Conservation (phyloP, 1,140 invertebrate species). For the Armadillidium nasatum region DNA sequence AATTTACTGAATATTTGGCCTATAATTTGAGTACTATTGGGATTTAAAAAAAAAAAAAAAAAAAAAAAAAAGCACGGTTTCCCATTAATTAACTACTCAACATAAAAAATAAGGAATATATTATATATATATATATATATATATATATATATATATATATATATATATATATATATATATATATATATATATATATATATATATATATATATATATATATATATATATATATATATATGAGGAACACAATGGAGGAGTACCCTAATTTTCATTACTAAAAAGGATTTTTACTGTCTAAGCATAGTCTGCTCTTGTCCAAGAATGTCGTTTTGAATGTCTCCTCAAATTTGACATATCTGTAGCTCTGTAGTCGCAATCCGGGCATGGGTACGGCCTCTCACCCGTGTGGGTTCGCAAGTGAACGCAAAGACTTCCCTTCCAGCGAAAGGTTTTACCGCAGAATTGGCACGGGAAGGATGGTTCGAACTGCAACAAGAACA, state of each 20-base stretch:
- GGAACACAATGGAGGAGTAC: neutral
- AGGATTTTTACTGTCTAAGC: neutral
- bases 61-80: too few species aligned
- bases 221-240: neutral
- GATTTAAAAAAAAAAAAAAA: too few species aligned
- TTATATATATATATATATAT: neutral
- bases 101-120: too few species aligned
- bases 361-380: constrained; percentile 61
- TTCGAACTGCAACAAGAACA: neutral
- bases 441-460: constrained; percentile 62
- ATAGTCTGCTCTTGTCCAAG: neutral
- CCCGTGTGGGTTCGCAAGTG: constrained; percentile 92
- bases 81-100: too few species aligned
- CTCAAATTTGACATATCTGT: neutral
- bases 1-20: too few species aligned
- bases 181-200: constrained; percentile 15
- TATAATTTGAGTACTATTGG: too few species aligned
- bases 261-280: neutral
- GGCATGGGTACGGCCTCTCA: constrained; percentile 87
- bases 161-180: neutral
- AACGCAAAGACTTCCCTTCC: constrained; percentile 83
- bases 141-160: constrained; percentile 15
- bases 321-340: neutral
- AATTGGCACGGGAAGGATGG: constrained; percentile 9
- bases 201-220: constrained; percentile 15